Evolutionary conservation across 92 coral and sea anemone species (phyloP).

Genomic region (Pocillopora meandrina): DNA sequence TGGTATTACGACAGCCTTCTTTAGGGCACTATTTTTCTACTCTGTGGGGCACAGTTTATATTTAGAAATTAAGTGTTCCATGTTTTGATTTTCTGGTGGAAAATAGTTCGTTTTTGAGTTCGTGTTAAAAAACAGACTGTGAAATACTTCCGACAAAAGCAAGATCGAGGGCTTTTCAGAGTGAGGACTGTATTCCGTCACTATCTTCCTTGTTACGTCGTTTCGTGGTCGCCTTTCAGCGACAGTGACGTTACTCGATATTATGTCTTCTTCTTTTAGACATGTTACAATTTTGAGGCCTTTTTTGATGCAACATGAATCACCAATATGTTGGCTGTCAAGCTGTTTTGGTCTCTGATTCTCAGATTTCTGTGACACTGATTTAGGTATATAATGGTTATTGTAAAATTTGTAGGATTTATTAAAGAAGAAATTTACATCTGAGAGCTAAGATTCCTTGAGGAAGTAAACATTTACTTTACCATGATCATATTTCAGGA

Average conservation of each 20-base stretch:
- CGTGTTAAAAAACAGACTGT: neutral
- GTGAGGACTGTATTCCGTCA: constrained; percentile 9
- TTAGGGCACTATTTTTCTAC: neutral
- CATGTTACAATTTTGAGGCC: neutral
- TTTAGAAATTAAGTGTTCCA: neutral
- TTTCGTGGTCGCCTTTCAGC: neutral
- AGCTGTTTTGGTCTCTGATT: neutral
- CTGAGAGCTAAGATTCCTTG: neutral
- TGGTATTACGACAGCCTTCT: neutral
- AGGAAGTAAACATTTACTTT: constrained; percentile 22
- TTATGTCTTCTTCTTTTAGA: neutral
- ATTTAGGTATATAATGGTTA: neutral
- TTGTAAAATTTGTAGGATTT: neutral
- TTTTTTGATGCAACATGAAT: neutral
- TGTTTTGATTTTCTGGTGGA: neutral
- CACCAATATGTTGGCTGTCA: neutral
- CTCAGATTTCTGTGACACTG: neutral
- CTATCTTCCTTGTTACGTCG: constrained; percentile 14
- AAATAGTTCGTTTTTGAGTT: neutral
- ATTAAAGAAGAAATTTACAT: neutral
- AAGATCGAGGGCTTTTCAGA: neutral
- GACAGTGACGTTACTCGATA: neutral
- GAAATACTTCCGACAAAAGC: neutral
- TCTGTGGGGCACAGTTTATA: neutral
- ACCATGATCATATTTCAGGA: constrained; percentile 2